Percentiles rank a stretch among this genome's conserved stretches.
Conservation (phyloP, 2,113 vertebrate genomes). For the Myotis davidii region DNA sequence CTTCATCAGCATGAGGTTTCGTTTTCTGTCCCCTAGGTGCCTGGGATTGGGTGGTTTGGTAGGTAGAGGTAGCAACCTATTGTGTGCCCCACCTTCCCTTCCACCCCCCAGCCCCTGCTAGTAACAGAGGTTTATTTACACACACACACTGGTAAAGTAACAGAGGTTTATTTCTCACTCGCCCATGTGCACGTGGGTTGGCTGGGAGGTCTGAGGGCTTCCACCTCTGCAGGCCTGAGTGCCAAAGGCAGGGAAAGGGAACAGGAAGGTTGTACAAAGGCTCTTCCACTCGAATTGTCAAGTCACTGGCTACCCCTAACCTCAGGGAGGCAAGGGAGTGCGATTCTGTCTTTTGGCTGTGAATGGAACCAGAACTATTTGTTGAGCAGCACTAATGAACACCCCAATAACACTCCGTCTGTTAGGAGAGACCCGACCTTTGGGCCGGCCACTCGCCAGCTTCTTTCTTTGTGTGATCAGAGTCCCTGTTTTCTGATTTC, state of each 20-base stretch:
- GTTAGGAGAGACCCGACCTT: not conserved
- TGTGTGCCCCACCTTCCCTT: not conserved
- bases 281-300: not conserved
- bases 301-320: not conserved
- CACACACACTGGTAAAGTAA: no score
- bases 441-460: not conserved
- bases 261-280: accelerated
- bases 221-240: not conserved
- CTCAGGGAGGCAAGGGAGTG: not conserved
- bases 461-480: not conserved
- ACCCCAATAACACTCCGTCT: not conserved
- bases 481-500: not conserved
- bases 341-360: not conserved
- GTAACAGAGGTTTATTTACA: not conserved
- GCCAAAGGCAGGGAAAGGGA: not conserved
- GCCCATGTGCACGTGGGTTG: not conserved
- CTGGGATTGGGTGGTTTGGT: not conserved
- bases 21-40: not conserved
- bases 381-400: not conserved
- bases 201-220: not conserved
- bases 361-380: not conserved
- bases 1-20: not conserved
- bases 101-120: no score
- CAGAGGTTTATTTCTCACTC: not conserved
- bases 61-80: not conserved